These are phyloP conservation scores for Ecliptopera silaceata DNA, from an alignment of 2,888 invertebrate species.

Conservation along the genomic window DNA sequence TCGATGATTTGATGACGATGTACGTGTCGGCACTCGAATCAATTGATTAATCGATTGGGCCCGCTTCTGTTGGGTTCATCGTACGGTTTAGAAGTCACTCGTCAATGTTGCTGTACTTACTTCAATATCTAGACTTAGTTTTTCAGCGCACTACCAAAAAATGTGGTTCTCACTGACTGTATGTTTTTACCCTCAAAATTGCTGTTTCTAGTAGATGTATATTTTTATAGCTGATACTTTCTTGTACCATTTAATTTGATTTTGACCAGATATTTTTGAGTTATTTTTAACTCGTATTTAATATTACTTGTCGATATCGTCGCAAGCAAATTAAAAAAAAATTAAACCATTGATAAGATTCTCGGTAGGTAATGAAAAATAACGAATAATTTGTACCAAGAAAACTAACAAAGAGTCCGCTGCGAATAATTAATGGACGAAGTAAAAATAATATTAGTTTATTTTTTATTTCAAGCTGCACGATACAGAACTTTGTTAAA, in stretches of 20 bases:
- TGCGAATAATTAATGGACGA: slow-evolving; percentile 44
- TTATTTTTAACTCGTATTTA: too few species aligned
- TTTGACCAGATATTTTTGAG: too few species aligned
- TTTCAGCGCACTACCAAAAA: too few species aligned
- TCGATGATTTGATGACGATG: slow-evolving; percentile 47
- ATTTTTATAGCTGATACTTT: too few species aligned
- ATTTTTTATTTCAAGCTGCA: slow-evolving; percentile 31
- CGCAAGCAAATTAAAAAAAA: neutral
- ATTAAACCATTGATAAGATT: neutral
- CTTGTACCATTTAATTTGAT: too few species aligned
- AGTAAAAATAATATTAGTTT: slow-evolving; percentile 38
- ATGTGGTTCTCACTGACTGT: too few species aligned
- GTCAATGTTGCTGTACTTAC: too few species aligned
- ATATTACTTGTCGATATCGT: too few species aligned
- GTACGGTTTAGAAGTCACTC: neutral
- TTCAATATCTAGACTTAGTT: too few species aligned
- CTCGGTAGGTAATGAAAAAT: slow-evolving; percentile 8
- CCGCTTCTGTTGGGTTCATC: neutral
- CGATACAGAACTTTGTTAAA: slow-evolving; percentile 37
- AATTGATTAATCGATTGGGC: slow-evolving; percentile 15
- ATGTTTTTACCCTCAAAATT: too few species aligned
- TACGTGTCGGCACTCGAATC: slow-evolving; percentile 8
- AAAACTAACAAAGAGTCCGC: slow-evolving; percentile 22
- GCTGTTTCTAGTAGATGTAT: too few species aligned
- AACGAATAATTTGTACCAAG: slow-evolving; percentile 2